A percentile compares a stretch with the other conserved stretches of the same genome.
Evolutionary conservation across 2,113 vertebrate genomes (phyloP).

Genomic region (Chaetops frenatus): DNA sequence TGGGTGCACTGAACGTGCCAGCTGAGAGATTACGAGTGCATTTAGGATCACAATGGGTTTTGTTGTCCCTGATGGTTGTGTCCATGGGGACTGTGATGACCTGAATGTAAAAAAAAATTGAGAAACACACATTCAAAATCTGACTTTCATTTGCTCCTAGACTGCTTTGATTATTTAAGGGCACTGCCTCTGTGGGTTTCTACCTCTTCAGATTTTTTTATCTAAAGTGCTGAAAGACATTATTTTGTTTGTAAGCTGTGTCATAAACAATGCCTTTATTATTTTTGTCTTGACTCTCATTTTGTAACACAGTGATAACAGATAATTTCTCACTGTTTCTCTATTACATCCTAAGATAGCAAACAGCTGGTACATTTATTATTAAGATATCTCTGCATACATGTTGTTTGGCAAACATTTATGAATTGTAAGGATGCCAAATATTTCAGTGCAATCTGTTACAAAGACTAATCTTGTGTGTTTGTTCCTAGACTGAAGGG

Average conservation of each 20-base stretch:
- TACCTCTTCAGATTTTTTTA: not conserved
- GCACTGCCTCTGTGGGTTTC: not conserved
- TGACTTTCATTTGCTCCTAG: not conserved
- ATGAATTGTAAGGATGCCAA: not conserved
- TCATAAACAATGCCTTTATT: not conserved
- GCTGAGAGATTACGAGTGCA: fast-evolving
- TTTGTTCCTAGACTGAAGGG: not conserved
- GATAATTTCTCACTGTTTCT: not conserved
- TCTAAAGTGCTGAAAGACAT: not conserved
- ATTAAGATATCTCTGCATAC: not conserved
- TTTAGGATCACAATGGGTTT: not conserved
- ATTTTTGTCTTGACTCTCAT: not conserved
- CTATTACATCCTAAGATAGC: not conserved
- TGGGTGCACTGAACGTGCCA: not conserved
- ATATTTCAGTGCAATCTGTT: not conserved
- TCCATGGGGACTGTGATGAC: not conserved
- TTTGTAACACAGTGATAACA: not conserved
- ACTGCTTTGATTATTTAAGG: not conserved
- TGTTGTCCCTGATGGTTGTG: not conserved
- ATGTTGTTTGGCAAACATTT: not conserved
- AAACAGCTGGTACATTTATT: not conserved
- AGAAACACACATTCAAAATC: not conserved
- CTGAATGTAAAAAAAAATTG: not conserved
- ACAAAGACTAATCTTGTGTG: not conserved
- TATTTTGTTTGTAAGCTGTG: not conserved